These are phyloP conservation scores for Lagenorhynchus albirostris DNA, from an alignment of 2,113 vertebrate genomes.

Conservation along the genomic window DNA sequence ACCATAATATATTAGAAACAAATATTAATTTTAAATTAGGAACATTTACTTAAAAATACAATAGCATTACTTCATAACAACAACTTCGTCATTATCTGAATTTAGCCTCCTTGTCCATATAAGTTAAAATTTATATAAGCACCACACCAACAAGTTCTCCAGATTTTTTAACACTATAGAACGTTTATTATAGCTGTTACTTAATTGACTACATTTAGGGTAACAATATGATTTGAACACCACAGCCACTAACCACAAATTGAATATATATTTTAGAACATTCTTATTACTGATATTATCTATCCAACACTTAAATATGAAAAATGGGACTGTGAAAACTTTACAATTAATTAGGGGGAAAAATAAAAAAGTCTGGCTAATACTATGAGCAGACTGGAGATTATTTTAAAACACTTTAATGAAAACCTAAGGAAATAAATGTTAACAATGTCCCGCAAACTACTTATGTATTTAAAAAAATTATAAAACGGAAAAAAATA, in stretches of 20 bases:
- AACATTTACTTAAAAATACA: background rate
- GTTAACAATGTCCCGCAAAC: background rate
- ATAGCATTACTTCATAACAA: background rate
- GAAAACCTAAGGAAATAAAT: background rate
- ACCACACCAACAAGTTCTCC: background rate
- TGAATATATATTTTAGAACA: background rate
- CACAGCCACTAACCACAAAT: background rate
- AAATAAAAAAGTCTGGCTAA: background rate
- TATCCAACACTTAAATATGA: background rate
- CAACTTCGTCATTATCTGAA: conserved; percentile 18
- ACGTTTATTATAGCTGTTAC: background rate
- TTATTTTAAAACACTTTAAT: background rate
- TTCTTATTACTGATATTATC: background rate
- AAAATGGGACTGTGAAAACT: background rate
- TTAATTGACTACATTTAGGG: background rate
- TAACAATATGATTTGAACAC: background rate
- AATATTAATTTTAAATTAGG: background rate
- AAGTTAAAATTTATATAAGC: conserved; percentile 18
- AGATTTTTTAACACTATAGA: background rate
- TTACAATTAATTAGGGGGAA: background rate
- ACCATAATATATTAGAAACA: background rate
- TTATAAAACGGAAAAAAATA: background rate
- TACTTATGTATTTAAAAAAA: background rate
- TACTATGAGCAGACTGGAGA: background rate
- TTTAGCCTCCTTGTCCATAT: background rate